Evolutionary conservation across 2,888 invertebrate species (phyloP), one percentile per base, ranked within the genome.

Genomic region (Cheilosia variabilis): DNA sequence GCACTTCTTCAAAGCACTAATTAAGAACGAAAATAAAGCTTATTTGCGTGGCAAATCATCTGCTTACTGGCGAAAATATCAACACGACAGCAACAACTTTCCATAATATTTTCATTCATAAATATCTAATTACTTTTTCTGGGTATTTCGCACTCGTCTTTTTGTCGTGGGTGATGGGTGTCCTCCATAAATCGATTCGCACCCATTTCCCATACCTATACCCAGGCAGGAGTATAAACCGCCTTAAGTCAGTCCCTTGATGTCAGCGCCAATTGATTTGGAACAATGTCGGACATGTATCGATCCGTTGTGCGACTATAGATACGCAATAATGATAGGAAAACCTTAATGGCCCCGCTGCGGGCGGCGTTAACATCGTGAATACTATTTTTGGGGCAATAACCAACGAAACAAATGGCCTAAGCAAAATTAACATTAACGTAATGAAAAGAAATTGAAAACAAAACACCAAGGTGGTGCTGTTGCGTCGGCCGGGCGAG

Each of bases 101-200:
- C 37, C 22, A 27, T 27, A 31, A 55, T 6, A 34, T 47, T 31
- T 55, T 37, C 55, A 34, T 15, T 55, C 37, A 22, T 62, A 63
- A 63, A 63, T 63, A 63, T 31, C 27, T 47, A 47, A 47, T 63
- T 47, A 17, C 19, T 37, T 37, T 37, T 37, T 13, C 17, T 47
- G 13, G 17, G 10, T 15, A 17, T 50, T 37, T 37, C 37, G 37
- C 37, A 63, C 34, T 17, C 34, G 50, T n/a, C 52, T 37, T 4
- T n/a, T 6, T 10, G 4, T 13, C 37, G 13, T 4, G 31, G 47
- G 19, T 52, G 34, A 65, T 37, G 15, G n/a, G 37, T 47, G 9
- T n/a, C 22, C 37, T 37, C 37, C 41, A 53, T 53, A 53, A 66
- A 66, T 66, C 66, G n/a, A 66, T 66, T 66, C 34, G 66, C 53